Evolutionary conservation across 37 sponge, comb jelly and placozoan genomes (phyloP), one percentile per base, ranked within the genome.

Genomic region (Ianthella basta): DNA sequence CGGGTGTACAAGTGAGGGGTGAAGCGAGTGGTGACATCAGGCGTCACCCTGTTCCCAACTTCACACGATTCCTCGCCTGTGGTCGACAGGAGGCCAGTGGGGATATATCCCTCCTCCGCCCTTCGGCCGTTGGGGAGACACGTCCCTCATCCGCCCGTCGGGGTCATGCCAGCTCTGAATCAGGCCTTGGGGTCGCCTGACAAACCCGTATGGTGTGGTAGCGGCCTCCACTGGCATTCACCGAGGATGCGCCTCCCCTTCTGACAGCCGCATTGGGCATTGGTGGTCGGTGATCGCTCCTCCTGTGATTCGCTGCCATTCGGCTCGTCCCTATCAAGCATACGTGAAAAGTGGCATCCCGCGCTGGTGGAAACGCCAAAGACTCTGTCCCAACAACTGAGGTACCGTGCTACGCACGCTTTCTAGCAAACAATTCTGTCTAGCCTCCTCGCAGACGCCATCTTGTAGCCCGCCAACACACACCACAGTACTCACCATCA

Each of bases 121-220:
- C 64, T 61, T 10, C 64, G 29, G 64, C 64, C 64, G 64, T 61
- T 61, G 64, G 64, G 64, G 64, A 61, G 29, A 61, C 13, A 10
- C 29, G 64, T 61, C 64, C 64, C 64, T 61, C 64, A 6, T 61
- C 64, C 64, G 14, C 64, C 64, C 29, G 14, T 61, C 64, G 64
- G 64, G 64, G 64, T 61, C 64, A 4, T 61, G 64, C 64, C 64
- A 61, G 24, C 64, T 61, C 64, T 27, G 64, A 61, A 27, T 61
- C 64, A 61, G 29, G 64, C 64, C 64, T 61, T 29, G 24, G 29
- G 64, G 64, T 61, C 13, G 64, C 64, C 64, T 61, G 64, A 61
- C 29, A 61, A 12, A 61, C 64, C 29, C 4, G 64, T 27, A 13
- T n/a, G 24, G 64, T 61, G 64, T n/a, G 24, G 64, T 61, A 13